A percentile compares a stretch with the other conserved stretches of the same genome.
phyloP scores from a whole-genome alignment of 2,113 vertebrate genomes.

The Passerina amoena region DNA sequence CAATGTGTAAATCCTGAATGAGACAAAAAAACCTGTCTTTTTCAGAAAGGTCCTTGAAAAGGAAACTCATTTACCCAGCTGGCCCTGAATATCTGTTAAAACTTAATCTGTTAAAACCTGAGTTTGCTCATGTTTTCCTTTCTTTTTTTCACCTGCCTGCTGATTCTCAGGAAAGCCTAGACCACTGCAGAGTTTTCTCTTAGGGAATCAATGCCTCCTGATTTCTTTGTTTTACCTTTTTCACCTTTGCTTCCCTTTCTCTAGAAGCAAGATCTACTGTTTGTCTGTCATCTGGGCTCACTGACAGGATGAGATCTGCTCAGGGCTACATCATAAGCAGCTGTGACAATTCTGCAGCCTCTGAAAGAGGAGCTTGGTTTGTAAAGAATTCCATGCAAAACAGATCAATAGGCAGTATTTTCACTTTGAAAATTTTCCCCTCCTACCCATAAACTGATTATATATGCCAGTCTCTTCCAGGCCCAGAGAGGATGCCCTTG shows the following conservation, averaged over 20 bases:
- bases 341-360: neutral
- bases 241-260: neutral
- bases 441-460: neutral
- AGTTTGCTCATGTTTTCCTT: neutral
- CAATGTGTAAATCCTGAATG: neutral
- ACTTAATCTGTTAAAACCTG: no score
- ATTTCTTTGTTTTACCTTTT: neutral
- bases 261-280: neutral
- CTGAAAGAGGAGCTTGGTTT: neutral
- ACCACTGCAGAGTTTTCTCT: neutral
- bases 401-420: neutral
- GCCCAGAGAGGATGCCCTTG: neutral
- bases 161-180: neutral
- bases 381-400: neutral
- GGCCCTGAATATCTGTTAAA: neutral
- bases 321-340: fast-evolving
- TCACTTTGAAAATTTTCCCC: neutral
- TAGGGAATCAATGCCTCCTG: neutral
- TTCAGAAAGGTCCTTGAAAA: neutral
- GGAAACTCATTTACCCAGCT: neutral
- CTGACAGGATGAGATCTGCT: neutral
- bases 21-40: neutral
- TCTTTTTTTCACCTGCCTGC: neutral
- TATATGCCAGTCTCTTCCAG: neutral
- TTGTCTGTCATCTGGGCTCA: neutral